These are phyloP conservation scores for Brachionus calyciflorus DNA, from an alignment of 1,140 invertebrate genomes.

Conservation along the genomic window DNA sequence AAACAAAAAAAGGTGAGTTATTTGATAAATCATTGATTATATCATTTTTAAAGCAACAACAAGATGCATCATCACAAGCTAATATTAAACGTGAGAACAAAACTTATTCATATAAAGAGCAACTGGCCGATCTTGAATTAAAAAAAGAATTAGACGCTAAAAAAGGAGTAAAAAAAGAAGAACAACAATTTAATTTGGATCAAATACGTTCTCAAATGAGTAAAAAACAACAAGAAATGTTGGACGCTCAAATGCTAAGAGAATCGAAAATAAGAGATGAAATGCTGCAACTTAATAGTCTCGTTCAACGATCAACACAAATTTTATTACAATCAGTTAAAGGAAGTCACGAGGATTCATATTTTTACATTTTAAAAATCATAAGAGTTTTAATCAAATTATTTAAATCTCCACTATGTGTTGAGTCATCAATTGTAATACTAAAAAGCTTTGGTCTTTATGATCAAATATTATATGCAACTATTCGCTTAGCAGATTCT, in stretches of 20 bases:
- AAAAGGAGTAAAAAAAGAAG: background rate
- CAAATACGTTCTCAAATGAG: slow-evolving; percentile 29
- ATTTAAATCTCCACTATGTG: background rate
- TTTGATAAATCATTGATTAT: slow-evolving; percentile 27
- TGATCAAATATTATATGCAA: background rate
- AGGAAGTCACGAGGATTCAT: background rate
- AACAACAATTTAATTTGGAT: background rate
- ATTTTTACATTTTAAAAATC: background rate
- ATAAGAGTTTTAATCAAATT: background rate
- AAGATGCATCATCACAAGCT: slow-evolving; percentile 63
- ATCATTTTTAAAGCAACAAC: slow-evolving; percentile 1
- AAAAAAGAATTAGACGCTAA: slow-evolving; percentile 63
- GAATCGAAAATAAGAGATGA: slow-evolving; percentile 23
- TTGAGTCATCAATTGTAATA: background rate
- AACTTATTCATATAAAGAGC: slow-evolving; percentile 92
- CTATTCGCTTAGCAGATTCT: background rate
- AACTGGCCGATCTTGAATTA: slow-evolving; percentile 86
- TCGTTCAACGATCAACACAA: background rate
- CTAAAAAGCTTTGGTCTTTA: background rate
- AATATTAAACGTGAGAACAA: slow-evolving; percentile 95
- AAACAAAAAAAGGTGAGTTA: slow-evolving; percentile 11
- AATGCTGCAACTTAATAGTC: background rate
- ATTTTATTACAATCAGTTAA: background rate
- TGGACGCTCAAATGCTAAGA: background rate
- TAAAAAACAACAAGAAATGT: slow-evolving; percentile 34